These are phyloP conservation scores for Caenorhabditis wallacei DNA, from an alignment of 2,888 invertebrate species.

Conservation along the genomic window DNA sequence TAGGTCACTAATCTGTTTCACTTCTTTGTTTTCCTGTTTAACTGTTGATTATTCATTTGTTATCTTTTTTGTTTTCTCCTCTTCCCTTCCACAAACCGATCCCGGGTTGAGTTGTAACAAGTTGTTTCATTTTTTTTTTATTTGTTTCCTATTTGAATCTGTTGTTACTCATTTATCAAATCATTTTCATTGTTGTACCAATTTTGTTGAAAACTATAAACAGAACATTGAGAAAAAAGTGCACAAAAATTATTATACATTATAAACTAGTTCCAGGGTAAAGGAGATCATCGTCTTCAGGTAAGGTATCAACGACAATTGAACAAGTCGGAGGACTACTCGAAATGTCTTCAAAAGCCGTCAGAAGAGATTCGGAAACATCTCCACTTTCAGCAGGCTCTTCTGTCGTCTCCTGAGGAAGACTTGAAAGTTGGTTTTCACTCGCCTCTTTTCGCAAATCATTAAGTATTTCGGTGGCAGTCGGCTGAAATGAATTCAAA, in stretches of 20 bases:
- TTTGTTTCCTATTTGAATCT: constrained; percentile 42
- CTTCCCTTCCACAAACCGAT: constrained; percentile 20
- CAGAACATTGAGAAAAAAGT: constrained; percentile 9
- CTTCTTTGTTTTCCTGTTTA: constrained; percentile 7
- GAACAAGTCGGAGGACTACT: constrained; percentile 37
- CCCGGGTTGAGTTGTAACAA: constrained; percentile 41
- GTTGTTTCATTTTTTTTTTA: constrained; percentile 33
- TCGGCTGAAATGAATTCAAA: constrained; percentile 33
- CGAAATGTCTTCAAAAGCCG: constrained; percentile 33
- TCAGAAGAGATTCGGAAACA: constrained; percentile 9
- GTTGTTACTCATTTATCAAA: constrained; percentile 23
- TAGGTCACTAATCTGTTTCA: not conserved
- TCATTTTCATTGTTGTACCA: constrained; percentile 51
- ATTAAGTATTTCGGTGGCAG: constrained; percentile 27
- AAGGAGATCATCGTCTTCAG: constrained; percentile 35
- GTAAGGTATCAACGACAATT: constrained; percentile 43
- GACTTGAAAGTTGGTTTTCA: constrained; percentile 7
- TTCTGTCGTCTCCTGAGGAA: constrained; percentile 5
- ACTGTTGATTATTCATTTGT: constrained; percentile 37
- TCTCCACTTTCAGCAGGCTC: not conserved
- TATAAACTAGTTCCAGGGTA: constrained; percentile 8
- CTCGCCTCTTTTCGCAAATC: constrained; percentile 27
- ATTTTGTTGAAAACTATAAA: constrained; percentile 57
- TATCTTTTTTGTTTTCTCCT: constrained; percentile 16
- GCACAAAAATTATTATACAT: no score